Conservation (phyloP, 1,140 invertebrate species). For the Nasonia vitripennis region DNA sequence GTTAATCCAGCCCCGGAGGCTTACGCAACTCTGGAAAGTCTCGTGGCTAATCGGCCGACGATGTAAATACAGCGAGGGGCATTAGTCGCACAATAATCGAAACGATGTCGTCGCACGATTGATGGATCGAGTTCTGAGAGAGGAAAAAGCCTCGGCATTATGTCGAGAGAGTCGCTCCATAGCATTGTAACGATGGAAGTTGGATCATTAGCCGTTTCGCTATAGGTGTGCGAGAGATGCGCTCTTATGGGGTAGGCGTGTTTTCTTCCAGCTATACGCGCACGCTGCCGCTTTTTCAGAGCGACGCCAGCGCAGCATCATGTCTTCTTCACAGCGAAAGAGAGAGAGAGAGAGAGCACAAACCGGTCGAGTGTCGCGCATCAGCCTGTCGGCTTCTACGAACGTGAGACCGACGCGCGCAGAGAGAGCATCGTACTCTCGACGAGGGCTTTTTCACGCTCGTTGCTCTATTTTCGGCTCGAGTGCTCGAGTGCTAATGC, state of each 20-base stretch:
- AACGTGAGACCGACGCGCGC: too few species aligned
- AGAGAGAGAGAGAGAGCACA: background rate
- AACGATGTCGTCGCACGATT: constrained; percentile 17
- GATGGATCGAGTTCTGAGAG: constrained; percentile 11
- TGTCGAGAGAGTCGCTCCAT: background rate
- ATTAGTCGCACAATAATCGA: constrained; percentile 23
- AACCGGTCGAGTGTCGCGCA: background rate
- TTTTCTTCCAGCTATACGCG: background rate
- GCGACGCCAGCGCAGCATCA: background rate
- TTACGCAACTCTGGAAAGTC: background rate
- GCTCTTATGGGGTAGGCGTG: background rate
- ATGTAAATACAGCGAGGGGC: constrained; percentile 11
- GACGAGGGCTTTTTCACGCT: too few species aligned
- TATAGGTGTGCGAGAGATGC: background rate
- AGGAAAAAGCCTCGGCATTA: background rate
- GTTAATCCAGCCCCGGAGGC: background rate
- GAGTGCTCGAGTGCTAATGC: too few species aligned
- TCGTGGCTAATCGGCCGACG: background rate
- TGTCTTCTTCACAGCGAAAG: background rate
- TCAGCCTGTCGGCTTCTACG: too few species aligned
- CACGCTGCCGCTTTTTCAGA: background rate
- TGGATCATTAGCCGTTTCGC: background rate
- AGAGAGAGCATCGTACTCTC: background rate
- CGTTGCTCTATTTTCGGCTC: background rate
- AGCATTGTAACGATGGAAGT: background rate